Conservation (phyloP, 2,113 vertebrate species). For the Dicentrarchus labrax region DNA sequence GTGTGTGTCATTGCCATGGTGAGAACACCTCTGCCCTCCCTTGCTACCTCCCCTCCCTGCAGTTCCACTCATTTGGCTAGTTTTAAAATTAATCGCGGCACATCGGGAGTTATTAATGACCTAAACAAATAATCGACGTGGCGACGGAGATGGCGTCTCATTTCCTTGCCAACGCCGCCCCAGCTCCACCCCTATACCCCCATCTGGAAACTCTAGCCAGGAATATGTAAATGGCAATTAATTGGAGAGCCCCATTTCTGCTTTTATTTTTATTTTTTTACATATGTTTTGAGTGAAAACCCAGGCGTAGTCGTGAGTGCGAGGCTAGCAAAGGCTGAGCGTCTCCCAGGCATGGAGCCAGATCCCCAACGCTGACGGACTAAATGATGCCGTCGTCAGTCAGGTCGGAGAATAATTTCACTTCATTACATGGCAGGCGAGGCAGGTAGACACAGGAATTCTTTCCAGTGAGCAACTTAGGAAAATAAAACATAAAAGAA, state of each 20-base stretch:
- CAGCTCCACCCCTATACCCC: slow-evolving; percentile 52
- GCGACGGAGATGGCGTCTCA: slow-evolving; percentile 82
- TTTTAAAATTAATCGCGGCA: slow-evolving; percentile 83
- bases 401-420: slow-evolving; percentile 90
- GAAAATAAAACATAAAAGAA: slow-evolving; percentile 68
- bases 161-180: slow-evolving; percentile 60
- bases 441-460: slow-evolving; percentile 89
- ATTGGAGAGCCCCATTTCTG: slow-evolving; percentile 87
- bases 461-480: slow-evolving; percentile 87
- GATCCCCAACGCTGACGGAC: slow-evolving; percentile 75
- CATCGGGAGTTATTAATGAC: slow-evolving; percentile 87
- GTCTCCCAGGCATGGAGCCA: slow-evolving; percentile 84
- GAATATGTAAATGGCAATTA: slow-evolving; percentile 94
- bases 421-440: slow-evolving; percentile 89
- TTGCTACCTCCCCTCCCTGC: slow-evolving; percentile 7
- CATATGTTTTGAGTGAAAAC: slow-evolving; percentile 92
- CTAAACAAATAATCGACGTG: slow-evolving; percentile 87
- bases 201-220: slow-evolving; percentile 81
- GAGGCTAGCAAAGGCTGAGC: slow-evolving; percentile 40
- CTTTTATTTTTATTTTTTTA: slow-evolving; percentile 42
- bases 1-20: slow-evolving; percentile 49
- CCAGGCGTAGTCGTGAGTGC: slow-evolving; percentile 77
- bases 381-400: slow-evolving; percentile 55
- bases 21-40: slow-evolving; percentile 24
- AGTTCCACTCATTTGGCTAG: slow-evolving; percentile 75